Conservation (phyloP, 2,113 vertebrate genomes). For the Campylorhamphus procurvoides region DNA sequence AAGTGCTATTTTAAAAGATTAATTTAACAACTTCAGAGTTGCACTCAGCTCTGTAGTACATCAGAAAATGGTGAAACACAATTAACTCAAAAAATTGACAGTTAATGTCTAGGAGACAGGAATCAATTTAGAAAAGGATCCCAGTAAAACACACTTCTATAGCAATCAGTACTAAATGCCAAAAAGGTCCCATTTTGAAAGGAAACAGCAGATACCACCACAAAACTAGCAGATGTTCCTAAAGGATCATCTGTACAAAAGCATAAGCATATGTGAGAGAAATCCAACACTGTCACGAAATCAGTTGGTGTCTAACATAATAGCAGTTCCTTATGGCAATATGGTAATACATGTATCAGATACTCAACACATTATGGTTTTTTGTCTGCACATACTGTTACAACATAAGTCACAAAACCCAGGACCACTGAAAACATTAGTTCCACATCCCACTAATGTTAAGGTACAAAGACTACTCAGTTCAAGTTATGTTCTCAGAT, state of each 20-base stretch:
- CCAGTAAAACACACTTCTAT: slow-evolving; percentile 18
- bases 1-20: neutral
- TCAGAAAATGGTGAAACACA: neutral
- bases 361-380: slow-evolving; percentile 75
- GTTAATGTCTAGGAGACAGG: neutral
- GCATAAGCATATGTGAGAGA: slow-evolving; percentile 86
- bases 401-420: slow-evolving; percentile 43
- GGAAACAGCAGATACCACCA: slow-evolving; percentile 79
- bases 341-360: slow-evolving; percentile 76
- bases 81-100: neutral
- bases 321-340: slow-evolving; percentile 80
- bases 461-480: neutral
- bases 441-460: neutral
- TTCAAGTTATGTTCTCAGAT: neutral
- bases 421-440: slow-evolving; percentile 34
- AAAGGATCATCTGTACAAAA: slow-evolving; percentile 81
- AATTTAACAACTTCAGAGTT: neutral
- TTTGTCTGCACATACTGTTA: slow-evolving; percentile 73
- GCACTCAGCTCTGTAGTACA: neutral
- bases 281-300: slow-evolving; percentile 81
- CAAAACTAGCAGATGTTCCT: slow-evolving; percentile 83
- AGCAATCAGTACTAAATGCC: slow-evolving; percentile 42
- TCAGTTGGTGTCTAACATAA: slow-evolving; percentile 81
- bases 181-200: slow-evolving; percentile 71
- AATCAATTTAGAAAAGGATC: slow-evolving; percentile 23